Base-by-base conservation (phyloP, 2,888 invertebrate species). In the Pherbina coryleti region DNA sequence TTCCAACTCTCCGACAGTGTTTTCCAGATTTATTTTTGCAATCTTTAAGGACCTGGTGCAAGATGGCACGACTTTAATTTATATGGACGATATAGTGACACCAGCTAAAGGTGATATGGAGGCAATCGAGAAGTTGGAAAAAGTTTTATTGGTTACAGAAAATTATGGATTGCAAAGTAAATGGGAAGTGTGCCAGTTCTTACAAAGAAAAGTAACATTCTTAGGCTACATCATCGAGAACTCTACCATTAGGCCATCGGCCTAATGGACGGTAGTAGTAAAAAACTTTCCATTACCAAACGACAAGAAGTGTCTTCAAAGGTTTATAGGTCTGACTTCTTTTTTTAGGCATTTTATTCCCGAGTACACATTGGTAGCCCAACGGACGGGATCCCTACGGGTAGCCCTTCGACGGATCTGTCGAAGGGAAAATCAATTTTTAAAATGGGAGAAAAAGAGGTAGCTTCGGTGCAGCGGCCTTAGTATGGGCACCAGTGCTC, bases 81-180 rank as follows among this genome's bases (percentile, higher is more conserved):
- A 82, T 31, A 82, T 82, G 78, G 81, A 81, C 62, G 81, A 83
- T 34, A 78, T 82, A 2, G 78, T 81, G 22, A 80, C 82, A 19
- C 78, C 79, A 22, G 64, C 81, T 0, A 57, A 66, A 37, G 44
- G 77, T 14, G 78, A 79, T 28, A 49, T 66, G 0, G 81, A 82
- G 37, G 80, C 77, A 0, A 44, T 80, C 1, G 28, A 75, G 3
- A 78, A 77, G 22, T 31, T 81, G 31, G 17, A 57, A 11, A 51
- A 3, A 17, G 76, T 76, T 14, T 62, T 74, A 17, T 11, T 34
- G 80, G 1, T 76, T 44, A 78, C 82, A 49, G 80, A 79, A 55
- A 79, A 22, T 5, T 51, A 70, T 34, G 70, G 64, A 8, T 44
- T 81, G 44, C 55, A 60, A 5, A 76, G 78, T 3, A 76, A 70